Conservation (phyloP, 2,888 invertebrate species). For the Odontothrips loti region DNA sequence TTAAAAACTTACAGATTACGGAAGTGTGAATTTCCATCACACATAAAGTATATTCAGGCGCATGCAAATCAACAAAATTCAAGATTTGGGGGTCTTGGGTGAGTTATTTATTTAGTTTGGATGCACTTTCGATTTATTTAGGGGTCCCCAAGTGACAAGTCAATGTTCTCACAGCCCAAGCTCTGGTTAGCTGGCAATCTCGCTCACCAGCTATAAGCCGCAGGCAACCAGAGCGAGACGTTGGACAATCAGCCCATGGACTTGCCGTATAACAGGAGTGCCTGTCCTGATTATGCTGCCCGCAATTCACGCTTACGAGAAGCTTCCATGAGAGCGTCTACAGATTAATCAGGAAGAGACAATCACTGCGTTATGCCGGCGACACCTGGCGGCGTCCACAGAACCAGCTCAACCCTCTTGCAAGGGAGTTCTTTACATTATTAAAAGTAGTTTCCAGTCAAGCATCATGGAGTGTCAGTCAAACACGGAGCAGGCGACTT, state of each 20-base stretch:
- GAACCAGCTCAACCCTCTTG: not conserved
- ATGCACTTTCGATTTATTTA: constrained; percentile 21
- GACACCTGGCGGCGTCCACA: not conserved
- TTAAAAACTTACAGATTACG: not conserved
- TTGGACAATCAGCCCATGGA: constrained; percentile 1
- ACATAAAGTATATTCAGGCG: not conserved
- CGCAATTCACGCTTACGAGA: too few relatives aligned
- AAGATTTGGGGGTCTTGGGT: not conserved
- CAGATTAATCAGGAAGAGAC: too few relatives aligned
- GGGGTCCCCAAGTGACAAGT: constrained; percentile 11
- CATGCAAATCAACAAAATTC: constrained; percentile 29
- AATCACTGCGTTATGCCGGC: not conserved
- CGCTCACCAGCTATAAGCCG: not conserved
- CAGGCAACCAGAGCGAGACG: constrained; percentile 18
- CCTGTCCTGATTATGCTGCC: not conserved
- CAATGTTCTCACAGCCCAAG: constrained; percentile 11
- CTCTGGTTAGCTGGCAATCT: constrained; percentile 22
- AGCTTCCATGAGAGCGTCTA: too few relatives aligned
- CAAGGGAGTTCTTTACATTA: too few relatives aligned
- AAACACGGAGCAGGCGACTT: too few relatives aligned
- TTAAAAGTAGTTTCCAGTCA: too few relatives aligned
- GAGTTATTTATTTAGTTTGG: constrained; percentile 19
- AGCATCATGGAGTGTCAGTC: too few relatives aligned
- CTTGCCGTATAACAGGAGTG: not conserved
- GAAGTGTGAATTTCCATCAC: not conserved